Conservation (phyloP, 2,113 vertebrate genomes). For the Lanius collurio region DNA sequence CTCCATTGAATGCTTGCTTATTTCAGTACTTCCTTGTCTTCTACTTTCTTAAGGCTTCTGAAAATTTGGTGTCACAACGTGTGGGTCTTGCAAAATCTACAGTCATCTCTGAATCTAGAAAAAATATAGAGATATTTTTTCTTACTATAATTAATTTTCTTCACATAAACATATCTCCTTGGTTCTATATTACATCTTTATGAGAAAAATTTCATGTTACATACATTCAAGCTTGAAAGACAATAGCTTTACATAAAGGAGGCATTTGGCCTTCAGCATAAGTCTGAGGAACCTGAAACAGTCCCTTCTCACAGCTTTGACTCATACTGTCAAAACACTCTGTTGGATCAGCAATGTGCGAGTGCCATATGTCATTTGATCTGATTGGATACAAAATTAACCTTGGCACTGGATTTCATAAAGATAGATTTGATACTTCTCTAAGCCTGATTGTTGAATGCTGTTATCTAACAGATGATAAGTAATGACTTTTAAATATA, state of each 20-base stretch:
- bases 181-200: background rate
- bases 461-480: background rate
- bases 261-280: background rate
- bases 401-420: background rate
- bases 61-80: background rate
- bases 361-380: background rate
- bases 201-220: background rate
- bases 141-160: background rate
- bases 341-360: background rate
- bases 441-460: background rate
- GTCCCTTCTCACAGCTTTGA: background rate
- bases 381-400: background rate
- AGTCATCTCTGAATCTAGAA: fast-evolving
- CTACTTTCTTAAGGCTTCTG: background rate
- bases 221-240: background rate
- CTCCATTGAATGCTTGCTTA: background rate
- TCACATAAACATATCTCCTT: background rate
- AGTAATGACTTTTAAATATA: background rate
- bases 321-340: background rate
- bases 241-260: background rate
- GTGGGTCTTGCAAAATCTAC: background rate
- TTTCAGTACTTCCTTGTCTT: background rate
- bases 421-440: background rate
- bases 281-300: background rate
- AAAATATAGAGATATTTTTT: background rate